Conservation (phyloP, 1,140 invertebrate species). For the Bombus confusus region DNA sequence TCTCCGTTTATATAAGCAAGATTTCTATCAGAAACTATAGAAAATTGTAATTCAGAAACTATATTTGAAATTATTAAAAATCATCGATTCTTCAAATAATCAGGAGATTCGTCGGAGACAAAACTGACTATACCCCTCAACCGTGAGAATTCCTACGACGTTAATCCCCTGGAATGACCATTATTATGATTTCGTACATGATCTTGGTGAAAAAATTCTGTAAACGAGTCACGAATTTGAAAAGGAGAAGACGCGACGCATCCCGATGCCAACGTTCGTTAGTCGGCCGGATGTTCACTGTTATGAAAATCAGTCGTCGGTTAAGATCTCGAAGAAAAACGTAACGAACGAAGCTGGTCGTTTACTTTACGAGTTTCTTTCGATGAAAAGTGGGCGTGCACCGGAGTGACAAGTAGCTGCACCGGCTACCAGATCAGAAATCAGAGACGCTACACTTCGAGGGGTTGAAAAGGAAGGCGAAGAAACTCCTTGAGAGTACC, state of each 20-base stretch:
- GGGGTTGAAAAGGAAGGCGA: constrained; percentile 66
- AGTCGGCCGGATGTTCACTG: constrained; percentile 79
- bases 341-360: constrained; percentile 74
- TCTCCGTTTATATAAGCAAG: no score
- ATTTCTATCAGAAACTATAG: no score
- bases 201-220: not conserved
- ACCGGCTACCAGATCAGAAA: constrained; percentile 80
- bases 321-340: constrained; percentile 37
- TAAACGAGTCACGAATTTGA: constrained; percentile 26
- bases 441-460: constrained; percentile 76
- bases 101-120: no score
- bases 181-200: not conserved
- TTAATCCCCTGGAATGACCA: not conserved
- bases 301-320: constrained; percentile 78
- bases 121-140: not conserved
- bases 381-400: constrained; percentile 61
- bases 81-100: no score
- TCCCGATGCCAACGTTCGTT: constrained; percentile 71
- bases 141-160: not conserved
- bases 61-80: no score
- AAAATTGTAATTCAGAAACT: no score
- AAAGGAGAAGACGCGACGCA: not conserved
- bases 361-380: constrained; percentile 33
- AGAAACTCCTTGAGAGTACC: constrained; percentile 72
- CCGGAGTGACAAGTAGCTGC: constrained; percentile 78